Evolutionary conservation across 2,888 invertebrate genomes (phyloP).

Genomic region (Galeopsomyia nigrocyanea): DNA sequence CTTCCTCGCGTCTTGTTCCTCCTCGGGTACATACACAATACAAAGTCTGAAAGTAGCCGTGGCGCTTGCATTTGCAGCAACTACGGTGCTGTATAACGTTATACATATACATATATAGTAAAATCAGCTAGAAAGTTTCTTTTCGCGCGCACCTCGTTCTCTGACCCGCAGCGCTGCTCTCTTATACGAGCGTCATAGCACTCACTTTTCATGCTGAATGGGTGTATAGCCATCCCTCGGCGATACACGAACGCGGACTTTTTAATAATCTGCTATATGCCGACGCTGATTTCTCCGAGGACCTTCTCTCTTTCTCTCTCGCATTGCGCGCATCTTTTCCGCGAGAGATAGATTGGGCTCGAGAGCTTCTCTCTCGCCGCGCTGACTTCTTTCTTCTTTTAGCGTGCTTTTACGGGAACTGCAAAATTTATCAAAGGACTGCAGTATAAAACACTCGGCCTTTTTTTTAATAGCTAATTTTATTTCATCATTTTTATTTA

Average conservation of each 20-base stretch:
- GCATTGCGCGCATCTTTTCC: not conserved
- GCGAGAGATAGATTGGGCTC: not conserved
- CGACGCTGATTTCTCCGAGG: conserved; percentile 33
- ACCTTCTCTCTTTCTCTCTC: not conserved
- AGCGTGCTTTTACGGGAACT: no score
- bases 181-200: not conserved
- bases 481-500: no score
- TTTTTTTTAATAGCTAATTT: no score
- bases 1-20: not conserved
- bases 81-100: no score
- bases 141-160: no score
- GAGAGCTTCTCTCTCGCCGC: not conserved
- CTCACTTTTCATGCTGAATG: not conserved
- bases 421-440: no score
- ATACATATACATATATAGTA: not conserved
- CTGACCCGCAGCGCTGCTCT: not conserved
- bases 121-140: conserved; percentile 25
- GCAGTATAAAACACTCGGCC: no score
- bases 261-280: conserved; percentile 16
- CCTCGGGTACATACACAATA: not conserved
- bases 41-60: not conserved
- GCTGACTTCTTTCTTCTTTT: not conserved
- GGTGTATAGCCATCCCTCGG: not conserved
- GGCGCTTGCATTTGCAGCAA: no score
- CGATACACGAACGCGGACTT: not conserved